Base-by-base conservation (phyloP, 2,888 invertebrate genomes). In the Atrina japonica region DNA sequence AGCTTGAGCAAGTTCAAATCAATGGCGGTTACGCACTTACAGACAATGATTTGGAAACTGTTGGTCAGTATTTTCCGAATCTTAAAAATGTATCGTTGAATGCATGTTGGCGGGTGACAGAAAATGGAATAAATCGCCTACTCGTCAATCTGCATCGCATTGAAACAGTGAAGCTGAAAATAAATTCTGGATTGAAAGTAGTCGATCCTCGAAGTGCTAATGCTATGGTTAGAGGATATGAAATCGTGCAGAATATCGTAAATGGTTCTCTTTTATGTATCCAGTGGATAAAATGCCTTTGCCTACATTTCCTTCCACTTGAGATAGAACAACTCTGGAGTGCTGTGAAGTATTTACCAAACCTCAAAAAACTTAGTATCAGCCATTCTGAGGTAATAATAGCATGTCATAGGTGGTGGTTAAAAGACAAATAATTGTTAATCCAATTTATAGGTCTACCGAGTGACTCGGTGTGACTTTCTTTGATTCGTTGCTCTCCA, bases 351-450 rank as follows among this genome's bases (percentile, higher is more conserved):
- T 71, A 70, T 27, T 61, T 85, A 70, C 67, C 70, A 18, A 68
- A 65, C 23, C 71, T 85, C 9, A 80, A 75, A 64, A 85, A 84
- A 64, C 81, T 85, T 16, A 84, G 82, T 60, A 80, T 85, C 60
- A 84, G 84, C 65, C 83, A 85, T 50, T 85, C 84, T 58, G 84
- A 85, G 84, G 85, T 85, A 76, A 35, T 35, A n/a, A n/a, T n/a
- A n/a, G n/a, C n/a, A n/a, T n/a, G n/a, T n/a, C n/a, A n/a, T n/a
- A n/a, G n/a, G n/a, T n/a, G n/a, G n/a, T n/a, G n/a, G n/a, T n/a
- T n/a, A n/a, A n/a, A n/a, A n/a, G n/a, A n/a, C n/a, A n/a, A n/a
- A n/a, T n/a, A n/a, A n/a, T n/a, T n/a, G n/a, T n/a, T n/a, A n/a
- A n/a, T n/a, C n/a, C n/a, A n/a, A n/a, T n/a, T n/a, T n/a, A n/a